Evolutionary conservation across 2,797 vertebrate genomes (phyloP), one percentile per base, ranked within the genome.

Genomic region (Acanthurus lineatus): DNA sequence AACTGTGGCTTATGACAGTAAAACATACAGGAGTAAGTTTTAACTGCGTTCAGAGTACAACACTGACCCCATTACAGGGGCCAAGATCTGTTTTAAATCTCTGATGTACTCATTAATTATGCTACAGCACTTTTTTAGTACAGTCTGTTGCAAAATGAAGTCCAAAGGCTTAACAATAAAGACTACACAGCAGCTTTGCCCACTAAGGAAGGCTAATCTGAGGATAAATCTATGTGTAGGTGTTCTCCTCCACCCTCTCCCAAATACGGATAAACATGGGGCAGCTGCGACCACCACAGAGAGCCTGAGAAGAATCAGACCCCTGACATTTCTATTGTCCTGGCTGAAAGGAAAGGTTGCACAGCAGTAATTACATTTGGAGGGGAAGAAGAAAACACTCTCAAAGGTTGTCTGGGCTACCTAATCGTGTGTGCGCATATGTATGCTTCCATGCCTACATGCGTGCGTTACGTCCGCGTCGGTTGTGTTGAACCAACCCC

Each of bases 361-460:
- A 85, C 78, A 80, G 89, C 89, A 85, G 91, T 93, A 95, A 95
- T 95, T 95, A 93, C 84, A 94, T 94, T 93, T 89, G 83, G 81
- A 79, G 74, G 69, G 80, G 71, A 84, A 82, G 83, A 81, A 84
- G 86, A 86, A 88, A 88, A 84, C 81, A 85, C 82, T 91, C 82
- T 70, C 87, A 63, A 87, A 84, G 88, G 92, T 93, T 94, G 90
- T 90, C 92, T 52, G 61, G 91, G 89, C 89, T 91, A 94, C 88
- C 86, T 86, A 90, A 88, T 86, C 70, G 38, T 48, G 25, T 78
- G 81, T 84, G 83, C 20, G 61, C 54, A 45, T 77, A 51, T 0
- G 38, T 64, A 9, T 72, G 56, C 52, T 60, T 25, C 54, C 25
- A 12, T 17, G 56, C 40, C 40, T 42, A 11, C 10, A 42, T 42